Evolutionary conservation across 2,888 invertebrate species (phyloP).

Genomic region (Macrosiphum euphorbiae): DNA sequence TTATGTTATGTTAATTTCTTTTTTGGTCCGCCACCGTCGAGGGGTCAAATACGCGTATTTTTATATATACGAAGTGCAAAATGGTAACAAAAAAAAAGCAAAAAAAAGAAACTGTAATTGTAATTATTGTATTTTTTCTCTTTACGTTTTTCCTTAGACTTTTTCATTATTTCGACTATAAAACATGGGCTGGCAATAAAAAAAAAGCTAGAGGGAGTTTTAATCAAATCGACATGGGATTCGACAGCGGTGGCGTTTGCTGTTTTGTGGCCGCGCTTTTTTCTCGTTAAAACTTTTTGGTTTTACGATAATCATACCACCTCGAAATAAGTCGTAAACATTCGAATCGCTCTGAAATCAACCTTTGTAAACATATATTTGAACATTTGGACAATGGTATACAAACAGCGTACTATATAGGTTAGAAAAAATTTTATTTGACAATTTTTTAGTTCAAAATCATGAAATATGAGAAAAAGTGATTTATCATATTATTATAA

Average conservation of each 20-base stretch:
- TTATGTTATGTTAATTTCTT: slow-evolving; percentile 65
- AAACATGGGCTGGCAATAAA: slow-evolving; percentile 60
- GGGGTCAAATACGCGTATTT: slow-evolving; percentile 57
- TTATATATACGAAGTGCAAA: slow-evolving; percentile 60
- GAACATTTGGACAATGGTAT: not conserved
- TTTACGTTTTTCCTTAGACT: slow-evolving; percentile 62
- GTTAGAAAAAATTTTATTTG: not conserved
- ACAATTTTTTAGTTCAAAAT: not conserved
- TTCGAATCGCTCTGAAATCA: slow-evolving; percentile 41
- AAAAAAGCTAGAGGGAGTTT: slow-evolving; percentile 59
- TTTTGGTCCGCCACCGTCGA: slow-evolving; percentile 58
- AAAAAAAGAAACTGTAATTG: slow-evolving; percentile 55
- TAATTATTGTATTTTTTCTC: slow-evolving; percentile 59
- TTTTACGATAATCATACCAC: slow-evolving; percentile 62
- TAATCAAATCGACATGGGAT: slow-evolving; percentile 64
- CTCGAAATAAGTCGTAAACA: slow-evolving; percentile 60
- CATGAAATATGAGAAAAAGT: not conserved
- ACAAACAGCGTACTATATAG: not conserved
- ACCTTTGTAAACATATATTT: slow-evolving; percentile 15
- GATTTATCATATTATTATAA: not conserved
- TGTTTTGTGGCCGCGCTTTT: slow-evolving; percentile 61
- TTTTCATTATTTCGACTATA: slow-evolving; percentile 64
- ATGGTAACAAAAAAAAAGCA: slow-evolving; percentile 45
- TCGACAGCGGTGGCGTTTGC: slow-evolving; percentile 55
- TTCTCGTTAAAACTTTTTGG: slow-evolving; percentile 64